These are phyloP conservation scores for Eremophila alpestris DNA, from an alignment of 2,797 vertebrate genomes.

Conservation along the genomic window DNA sequence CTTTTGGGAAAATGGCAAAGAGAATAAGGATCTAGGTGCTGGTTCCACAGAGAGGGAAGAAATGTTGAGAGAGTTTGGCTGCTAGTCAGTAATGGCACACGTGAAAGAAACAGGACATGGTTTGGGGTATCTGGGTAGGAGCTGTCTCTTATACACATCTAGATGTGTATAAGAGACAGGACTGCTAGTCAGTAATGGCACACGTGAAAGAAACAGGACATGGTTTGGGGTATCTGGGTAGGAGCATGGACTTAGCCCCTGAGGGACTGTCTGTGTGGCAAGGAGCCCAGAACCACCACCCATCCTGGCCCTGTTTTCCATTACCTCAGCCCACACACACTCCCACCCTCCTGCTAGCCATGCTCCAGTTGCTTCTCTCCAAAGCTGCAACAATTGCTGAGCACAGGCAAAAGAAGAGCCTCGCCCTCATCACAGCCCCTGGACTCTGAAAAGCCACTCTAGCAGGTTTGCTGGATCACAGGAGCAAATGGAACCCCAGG, in stretches of 20 bases:
- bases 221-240: neutral
- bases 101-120: neutral
- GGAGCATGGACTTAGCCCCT: conserved; percentile 18
- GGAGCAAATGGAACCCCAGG: neutral
- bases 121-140: neutral
- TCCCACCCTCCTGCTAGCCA: conserved; percentile 19
- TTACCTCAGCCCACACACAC: conserved; percentile 60
- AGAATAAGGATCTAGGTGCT: neutral
- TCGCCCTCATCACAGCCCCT: accelerated
- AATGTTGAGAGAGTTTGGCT: neutral
- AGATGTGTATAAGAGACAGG: no score
- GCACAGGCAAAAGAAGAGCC: neutral
- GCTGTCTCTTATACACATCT: no score
- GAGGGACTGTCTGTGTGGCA: conserved; percentile 51
- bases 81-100: neutral
- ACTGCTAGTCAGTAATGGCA: neutral
- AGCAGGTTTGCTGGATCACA: neutral
- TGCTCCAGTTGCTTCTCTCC: neutral
- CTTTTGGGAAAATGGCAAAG: neutral
- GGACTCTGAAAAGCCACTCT: neutral
- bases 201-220: neutral
- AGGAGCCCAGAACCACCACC: conserved; percentile 39
- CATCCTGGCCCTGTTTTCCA: conserved; percentile 41
- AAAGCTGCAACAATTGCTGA: neutral
- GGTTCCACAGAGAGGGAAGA: neutral